A percentile compares a stretch with the other conserved stretches of the same genome.
Conservation (phyloP, 2,888 invertebrate species). For the Sialis lutaria region DNA sequence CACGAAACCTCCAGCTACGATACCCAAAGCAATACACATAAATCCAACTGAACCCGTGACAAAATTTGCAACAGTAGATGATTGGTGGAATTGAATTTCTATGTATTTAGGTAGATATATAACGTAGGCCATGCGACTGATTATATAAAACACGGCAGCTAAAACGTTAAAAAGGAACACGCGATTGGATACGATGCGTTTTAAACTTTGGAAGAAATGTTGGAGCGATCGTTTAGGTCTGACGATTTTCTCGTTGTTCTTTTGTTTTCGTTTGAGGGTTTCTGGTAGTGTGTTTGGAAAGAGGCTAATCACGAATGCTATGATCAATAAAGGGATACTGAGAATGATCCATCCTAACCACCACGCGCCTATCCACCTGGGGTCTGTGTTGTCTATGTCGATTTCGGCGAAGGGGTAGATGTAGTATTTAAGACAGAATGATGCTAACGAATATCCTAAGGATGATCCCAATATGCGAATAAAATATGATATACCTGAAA, state of each 20-base stretch:
- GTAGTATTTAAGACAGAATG: slow-evolving; percentile 44
- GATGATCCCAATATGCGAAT: slow-evolving; percentile 52
- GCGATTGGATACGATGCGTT: slow-evolving; percentile 41
- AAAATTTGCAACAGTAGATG: slow-evolving; percentile 26
- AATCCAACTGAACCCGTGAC: too few species aligned
- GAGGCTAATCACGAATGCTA: slow-evolving; percentile 41
- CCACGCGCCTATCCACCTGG: slow-evolving; percentile 69
- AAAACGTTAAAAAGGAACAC: slow-evolving; percentile 46
- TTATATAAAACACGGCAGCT: slow-evolving; percentile 44
- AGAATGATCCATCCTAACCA: slow-evolving; percentile 59
- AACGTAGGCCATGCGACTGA: slow-evolving; percentile 44
- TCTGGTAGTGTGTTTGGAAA: slow-evolving; percentile 50
- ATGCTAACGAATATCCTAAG: slow-evolving; percentile 47
- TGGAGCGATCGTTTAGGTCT: slow-evolving; percentile 10
- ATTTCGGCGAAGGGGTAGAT: slow-evolving; percentile 45
- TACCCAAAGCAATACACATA: too few species aligned
- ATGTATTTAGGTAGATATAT: slow-evolving; percentile 58
- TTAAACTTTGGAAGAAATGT: slow-evolving; percentile 39
- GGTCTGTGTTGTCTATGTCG: slow-evolving; percentile 45
- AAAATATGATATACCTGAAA: slow-evolving; percentile 25
- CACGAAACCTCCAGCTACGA: too few species aligned
- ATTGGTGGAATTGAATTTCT: slow-evolving; percentile 52
- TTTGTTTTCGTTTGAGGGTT: slow-evolving; percentile 37
- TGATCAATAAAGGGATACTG: slow-evolving; percentile 36
- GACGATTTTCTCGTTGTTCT: slow-evolving; percentile 25